Percentiles rank a stretch among this genome's conserved stretches.
Conservation (phyloP, 2,888 invertebrate genomes). For the Hirtodrosophila confusa region DNA sequence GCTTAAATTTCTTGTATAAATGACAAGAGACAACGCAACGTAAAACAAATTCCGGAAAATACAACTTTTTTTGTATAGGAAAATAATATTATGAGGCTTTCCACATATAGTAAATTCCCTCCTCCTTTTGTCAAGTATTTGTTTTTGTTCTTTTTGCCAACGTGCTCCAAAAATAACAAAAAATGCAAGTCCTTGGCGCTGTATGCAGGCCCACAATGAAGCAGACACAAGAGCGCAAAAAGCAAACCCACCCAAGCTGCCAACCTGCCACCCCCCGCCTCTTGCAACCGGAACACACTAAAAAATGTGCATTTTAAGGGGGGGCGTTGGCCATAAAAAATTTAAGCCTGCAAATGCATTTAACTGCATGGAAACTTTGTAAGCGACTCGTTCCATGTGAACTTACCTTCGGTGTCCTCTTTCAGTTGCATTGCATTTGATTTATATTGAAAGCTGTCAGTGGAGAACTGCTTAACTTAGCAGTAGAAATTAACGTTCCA, state of each 20-base stretch:
- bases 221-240: slow-evolving; percentile 12
- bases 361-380: slow-evolving; percentile 39
- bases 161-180: background rate
- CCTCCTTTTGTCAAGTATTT: too few species aligned
- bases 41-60: too few species aligned
- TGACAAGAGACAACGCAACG: too few species aligned
- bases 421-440: slow-evolving; percentile 27
- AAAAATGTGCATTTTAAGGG: background rate
- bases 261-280: too few species aligned
- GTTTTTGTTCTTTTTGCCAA: slow-evolving; percentile 16
- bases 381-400: slow-evolving; percentile 19
- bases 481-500: background rate
- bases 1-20: too few species aligned
- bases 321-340: slow-evolving; percentile 29
- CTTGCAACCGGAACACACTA: background rate
- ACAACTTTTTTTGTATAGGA: too few species aligned
- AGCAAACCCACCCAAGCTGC: background rate
- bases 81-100: too few species aligned
- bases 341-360: slow-evolving; percentile 45
- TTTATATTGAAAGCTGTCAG: slow-evolving; percentile 36
- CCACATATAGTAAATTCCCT: too few species aligned
- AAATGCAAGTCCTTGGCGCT: background rate
- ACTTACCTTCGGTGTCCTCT: background rate
- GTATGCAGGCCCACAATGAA: too few species aligned
- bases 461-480: slow-evolving; percentile 14